Conservation (phyloP, 23 tunicate genomes). For the Styela clava region DNA sequence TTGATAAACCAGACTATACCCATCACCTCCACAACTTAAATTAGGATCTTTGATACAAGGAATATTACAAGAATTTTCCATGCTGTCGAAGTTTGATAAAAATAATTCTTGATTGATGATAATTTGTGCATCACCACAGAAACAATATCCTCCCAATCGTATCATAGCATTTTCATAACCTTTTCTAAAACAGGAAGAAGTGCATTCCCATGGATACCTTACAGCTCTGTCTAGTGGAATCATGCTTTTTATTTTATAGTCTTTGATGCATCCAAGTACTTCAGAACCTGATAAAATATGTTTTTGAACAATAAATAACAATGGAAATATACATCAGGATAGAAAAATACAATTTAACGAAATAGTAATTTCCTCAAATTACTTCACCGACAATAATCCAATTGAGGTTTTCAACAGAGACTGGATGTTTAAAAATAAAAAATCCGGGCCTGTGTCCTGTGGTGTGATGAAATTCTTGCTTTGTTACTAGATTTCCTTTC, state of each 20-base stretch:
- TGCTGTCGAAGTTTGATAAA: background rate
- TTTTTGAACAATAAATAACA: too few relatives aligned
- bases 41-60: background rate
- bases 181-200: background rate
- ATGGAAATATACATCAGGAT: too few relatives aligned
- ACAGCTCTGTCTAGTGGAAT: background rate
- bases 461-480: too few relatives aligned
- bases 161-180: background rate
- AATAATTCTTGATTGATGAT: background rate
- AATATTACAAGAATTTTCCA: background rate
- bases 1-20: constrained; percentile 4
- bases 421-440: too few relatives aligned
- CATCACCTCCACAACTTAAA: background rate
- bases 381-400: too few relatives aligned
- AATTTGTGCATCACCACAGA: background rate
- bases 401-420: too few relatives aligned
- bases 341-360: too few relatives aligned
- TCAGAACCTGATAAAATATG: background rate
- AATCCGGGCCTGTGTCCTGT: too few relatives aligned
- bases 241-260: background rate
- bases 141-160: background rate
- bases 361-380: too few relatives aligned
- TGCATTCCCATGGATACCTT: background rate
- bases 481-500: too few relatives aligned
- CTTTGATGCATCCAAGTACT: background rate